Conservation (phyloP, 2,888 invertebrate genomes). For the Odontomyia ornata region DNA sequence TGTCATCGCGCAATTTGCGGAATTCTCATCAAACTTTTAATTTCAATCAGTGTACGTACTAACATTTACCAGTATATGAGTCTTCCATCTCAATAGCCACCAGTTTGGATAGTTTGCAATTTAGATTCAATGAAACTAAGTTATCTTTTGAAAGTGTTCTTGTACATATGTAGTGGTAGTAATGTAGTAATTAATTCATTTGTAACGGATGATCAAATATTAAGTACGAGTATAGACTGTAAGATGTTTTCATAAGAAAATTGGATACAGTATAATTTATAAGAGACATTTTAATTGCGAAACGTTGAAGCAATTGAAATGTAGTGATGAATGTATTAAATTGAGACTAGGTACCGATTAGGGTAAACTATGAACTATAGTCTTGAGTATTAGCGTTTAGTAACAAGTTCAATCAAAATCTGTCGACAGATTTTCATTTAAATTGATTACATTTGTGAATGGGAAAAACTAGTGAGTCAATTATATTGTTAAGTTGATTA, state of each 20-base stretch:
- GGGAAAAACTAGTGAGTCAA: conserved; percentile 13
- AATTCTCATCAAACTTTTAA: neutral
- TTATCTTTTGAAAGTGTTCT: conserved; percentile 26
- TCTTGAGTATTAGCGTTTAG: neutral
- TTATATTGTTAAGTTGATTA: conserved; percentile 17
- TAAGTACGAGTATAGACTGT: conserved; percentile 33
- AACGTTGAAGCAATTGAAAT: neutral
- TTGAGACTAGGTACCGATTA: neutral
- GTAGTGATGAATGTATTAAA: conserved; percentile 27
- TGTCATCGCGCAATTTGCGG: neutral
- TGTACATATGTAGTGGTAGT: conserved; percentile 18
- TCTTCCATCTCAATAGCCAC: conserved; percentile 24
- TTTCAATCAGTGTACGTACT: too few species aligned
- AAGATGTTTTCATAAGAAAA: conserved; percentile 36
- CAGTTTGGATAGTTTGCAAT: neutral
- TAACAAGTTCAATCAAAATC: conserved; percentile 12
- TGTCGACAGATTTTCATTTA: conserved; percentile 36
- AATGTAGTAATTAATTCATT: neutral
- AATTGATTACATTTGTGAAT: conserved; percentile 12
- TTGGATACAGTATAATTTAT: conserved; percentile 22
- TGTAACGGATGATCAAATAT: conserved; percentile 10
- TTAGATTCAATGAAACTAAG: neutral
- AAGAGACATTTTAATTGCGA: conserved; percentile 8
- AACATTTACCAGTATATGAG: too few species aligned
- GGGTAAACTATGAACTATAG: neutral